A percentile compares a stretch with the other conserved stretches of the same genome.
These are phyloP conservation scores for Balearica regulorum DNA, from an alignment of 2,797 vertebrate species.

Conservation along the genomic window DNA sequence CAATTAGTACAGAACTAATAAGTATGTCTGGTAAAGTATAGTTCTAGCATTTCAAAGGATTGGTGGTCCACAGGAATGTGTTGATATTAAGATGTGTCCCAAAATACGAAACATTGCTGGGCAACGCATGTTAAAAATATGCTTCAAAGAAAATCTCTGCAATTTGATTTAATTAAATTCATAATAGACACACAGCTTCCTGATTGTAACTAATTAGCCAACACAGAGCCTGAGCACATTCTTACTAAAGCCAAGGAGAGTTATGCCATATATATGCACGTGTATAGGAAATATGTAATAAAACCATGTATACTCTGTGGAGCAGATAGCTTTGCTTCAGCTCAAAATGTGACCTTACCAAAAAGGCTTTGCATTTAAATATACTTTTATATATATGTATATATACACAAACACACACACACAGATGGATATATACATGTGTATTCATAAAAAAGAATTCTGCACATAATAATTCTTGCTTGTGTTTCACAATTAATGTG, in stretches of 20 bases:
- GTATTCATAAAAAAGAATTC: conserved; percentile 4
- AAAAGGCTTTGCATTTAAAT: neutral
- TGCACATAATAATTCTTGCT: neutral
- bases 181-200: neutral
- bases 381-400: no score
- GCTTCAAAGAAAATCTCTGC: neutral
- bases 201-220: neutral
- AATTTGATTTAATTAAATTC: neutral
- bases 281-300: neutral
- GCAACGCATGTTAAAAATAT: neutral
- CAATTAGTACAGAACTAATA: neutral
- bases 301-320: neutral
- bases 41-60: neutral
- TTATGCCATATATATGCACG: neutral
- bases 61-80: neutral
- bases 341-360: neutral
- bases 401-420: neutral
- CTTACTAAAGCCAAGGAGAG: neutral
- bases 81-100: neutral
- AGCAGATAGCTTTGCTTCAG: neutral
- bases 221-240: neutral
- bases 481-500: neutral
- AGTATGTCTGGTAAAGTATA: neutral
- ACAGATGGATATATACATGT: neutral
- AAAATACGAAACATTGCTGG: neutral